Conservation (phyloP, 2,113 vertebrate species). For the Narcine bancroftii region DNA sequence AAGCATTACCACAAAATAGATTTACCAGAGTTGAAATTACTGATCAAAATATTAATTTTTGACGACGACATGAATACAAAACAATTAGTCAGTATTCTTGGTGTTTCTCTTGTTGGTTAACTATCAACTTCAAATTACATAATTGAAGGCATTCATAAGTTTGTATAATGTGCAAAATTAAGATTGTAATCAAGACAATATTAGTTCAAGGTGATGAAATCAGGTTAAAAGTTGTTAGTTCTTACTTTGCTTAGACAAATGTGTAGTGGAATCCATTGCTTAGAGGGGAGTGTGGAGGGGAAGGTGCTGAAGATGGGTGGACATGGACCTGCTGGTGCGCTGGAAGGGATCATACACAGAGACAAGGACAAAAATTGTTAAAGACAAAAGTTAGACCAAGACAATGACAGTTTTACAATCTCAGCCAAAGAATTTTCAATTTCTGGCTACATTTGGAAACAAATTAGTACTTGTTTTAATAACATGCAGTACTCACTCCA, state of each 20-base stretch:
- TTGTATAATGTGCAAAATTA: neutral
- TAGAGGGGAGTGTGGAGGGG: conserved; percentile 73
- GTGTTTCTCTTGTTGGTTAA: neutral
- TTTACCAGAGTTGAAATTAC: neutral
- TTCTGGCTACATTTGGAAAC: neutral
- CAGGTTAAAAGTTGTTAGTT: conserved; percentile 59
- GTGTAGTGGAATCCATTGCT: conserved; percentile 99
- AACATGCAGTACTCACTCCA: neutral
- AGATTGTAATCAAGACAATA: neutral
- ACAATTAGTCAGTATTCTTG: neutral
- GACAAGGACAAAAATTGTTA: conserved; percentile 39
- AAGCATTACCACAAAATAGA: neutral
- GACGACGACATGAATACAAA: neutral
- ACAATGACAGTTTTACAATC: neutral
- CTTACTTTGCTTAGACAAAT: conserved; percentile 97
- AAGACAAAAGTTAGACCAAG: conserved; percentile 25
- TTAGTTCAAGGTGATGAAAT: conserved; percentile 42
- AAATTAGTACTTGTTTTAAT: neutral
- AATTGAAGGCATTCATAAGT: neutral
- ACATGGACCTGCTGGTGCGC: conserved; percentile 74
- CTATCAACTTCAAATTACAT: too few species aligned
- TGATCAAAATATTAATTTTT: neutral
- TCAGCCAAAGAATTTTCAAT: neutral
- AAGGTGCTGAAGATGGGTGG: conserved; percentile 66
- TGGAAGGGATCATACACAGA: conserved; percentile 66